These are phyloP conservation scores for Euura lappo DNA, from an alignment of 1,140 invertebrate species.

Conservation along the genomic window DNA sequence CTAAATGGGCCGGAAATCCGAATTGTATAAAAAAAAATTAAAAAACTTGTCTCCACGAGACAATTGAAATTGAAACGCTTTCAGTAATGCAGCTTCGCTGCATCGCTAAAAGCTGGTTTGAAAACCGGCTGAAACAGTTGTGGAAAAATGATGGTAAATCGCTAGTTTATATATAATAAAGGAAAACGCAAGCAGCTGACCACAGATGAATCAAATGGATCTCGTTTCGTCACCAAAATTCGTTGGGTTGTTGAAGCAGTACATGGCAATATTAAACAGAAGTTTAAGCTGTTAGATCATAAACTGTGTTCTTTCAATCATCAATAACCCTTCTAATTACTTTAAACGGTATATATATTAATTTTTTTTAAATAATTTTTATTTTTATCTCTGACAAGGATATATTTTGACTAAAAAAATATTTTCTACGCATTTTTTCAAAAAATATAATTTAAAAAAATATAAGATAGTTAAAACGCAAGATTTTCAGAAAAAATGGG, in stretches of 20 bases:
- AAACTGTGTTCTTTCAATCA: conserved; percentile 10
- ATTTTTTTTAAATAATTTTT: not conserved
- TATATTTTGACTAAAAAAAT: not conserved
- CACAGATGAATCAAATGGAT: conserved; percentile 34
- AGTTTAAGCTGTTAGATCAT: conserved; percentile 28
- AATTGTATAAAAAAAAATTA: too few relatives aligned
- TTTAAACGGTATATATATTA: not conserved
- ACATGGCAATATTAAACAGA: conserved; percentile 32
- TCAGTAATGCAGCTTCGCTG: too few relatives aligned
- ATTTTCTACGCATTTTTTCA: not conserved
- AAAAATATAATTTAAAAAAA: not conserved
- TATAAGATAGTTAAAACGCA: not conserved
- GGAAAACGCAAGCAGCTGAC: conserved; percentile 31
- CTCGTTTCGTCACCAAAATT: conserved; percentile 36
- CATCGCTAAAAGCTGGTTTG: too few relatives aligned
- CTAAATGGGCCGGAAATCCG: too few relatives aligned
- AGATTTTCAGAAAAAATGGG: not conserved
- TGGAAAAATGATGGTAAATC: too few relatives aligned
- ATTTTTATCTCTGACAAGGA: not conserved
- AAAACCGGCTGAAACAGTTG: too few relatives aligned
- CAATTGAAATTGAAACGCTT: too few relatives aligned
- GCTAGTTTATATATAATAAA: too few relatives aligned
- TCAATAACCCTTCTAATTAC: not conserved
- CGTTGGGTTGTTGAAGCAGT: conserved; percentile 40
- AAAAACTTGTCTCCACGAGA: too few relatives aligned